Percentiles rank a stretch among this genome's conserved stretches.
phyloP scores from a whole-genome alignment of 2,888 invertebrate genomes.

The Xiphydria camelus region DNA sequence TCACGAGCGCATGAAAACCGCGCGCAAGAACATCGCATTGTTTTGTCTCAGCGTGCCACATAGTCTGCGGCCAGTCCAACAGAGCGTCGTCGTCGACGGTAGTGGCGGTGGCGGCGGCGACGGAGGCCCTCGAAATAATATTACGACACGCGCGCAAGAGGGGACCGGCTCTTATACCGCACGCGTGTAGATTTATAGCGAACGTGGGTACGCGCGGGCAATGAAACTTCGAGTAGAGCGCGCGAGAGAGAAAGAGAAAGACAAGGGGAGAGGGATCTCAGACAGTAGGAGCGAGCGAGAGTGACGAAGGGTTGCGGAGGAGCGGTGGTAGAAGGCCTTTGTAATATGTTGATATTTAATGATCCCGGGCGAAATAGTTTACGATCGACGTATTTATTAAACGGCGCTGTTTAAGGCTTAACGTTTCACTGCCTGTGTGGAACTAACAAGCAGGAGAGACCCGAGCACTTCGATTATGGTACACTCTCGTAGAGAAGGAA shows the following conservation, averaged over 20 bases:
- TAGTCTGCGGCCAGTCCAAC: too few relatives aligned
- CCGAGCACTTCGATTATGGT: too few relatives aligned
- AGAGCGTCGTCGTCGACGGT: too few relatives aligned
- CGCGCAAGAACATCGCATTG: too few relatives aligned
- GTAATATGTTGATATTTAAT: slow-evolving; percentile 50
- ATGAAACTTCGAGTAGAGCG: slow-evolving; percentile 20
- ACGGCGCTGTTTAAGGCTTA: slow-evolving; percentile 41
- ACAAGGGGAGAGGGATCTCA: background rate
- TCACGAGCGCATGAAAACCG: too few relatives aligned
- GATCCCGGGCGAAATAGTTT: slow-evolving; percentile 47
- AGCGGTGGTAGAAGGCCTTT: slow-evolving; percentile 25
- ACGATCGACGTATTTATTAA: slow-evolving; percentile 54
- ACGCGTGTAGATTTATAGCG: slow-evolving; percentile 42
- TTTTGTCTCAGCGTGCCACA: too few relatives aligned
- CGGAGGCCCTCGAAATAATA: slow-evolving; percentile 39
- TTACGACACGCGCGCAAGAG: slow-evolving; percentile 28
- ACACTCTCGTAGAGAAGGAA: slow-evolving; percentile 23
- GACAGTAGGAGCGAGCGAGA: slow-evolving; percentile 3
- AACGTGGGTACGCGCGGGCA: slow-evolving; percentile 20
- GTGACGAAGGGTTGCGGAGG: slow-evolving; percentile 4
- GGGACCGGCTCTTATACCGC: slow-evolving; percentile 25
- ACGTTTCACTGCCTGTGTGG: slow-evolving; percentile 24
- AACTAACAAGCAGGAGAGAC: slow-evolving; percentile 41
- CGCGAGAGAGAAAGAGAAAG: slow-evolving; percentile 22
- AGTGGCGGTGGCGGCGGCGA: too few relatives aligned